These are phyloP conservation scores for Mactromeris polynyma DNA, from an alignment of 2,888 invertebrate genomes.

Conservation along the genomic window DNA sequence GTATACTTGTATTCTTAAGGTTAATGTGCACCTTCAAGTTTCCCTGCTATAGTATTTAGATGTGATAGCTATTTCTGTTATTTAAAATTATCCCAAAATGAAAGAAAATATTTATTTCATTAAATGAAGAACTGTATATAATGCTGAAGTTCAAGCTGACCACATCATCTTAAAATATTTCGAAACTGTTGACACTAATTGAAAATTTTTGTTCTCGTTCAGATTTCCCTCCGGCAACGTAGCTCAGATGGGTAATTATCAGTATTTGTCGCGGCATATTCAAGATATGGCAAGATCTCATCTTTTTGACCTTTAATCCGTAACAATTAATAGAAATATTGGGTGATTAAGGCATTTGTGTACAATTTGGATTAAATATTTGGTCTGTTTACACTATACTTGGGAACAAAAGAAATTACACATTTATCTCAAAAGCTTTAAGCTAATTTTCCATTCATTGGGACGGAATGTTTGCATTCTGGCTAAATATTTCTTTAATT, in stretches of 20 bases:
- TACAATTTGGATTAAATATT: constrained; percentile 58
- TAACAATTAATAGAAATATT: constrained; percentile 57
- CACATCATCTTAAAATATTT: neutral
- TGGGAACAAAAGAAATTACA: constrained; percentile 67
- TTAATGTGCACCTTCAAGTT: too few species aligned
- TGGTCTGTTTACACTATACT: constrained; percentile 53
- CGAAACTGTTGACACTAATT: constrained; percentile 32
- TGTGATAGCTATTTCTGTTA: too few species aligned
- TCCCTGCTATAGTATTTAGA: too few species aligned
- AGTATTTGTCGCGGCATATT: constrained; percentile 17
- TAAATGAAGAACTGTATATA: too few species aligned
- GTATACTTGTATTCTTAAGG: too few species aligned
- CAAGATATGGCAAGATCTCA: constrained; percentile 24
- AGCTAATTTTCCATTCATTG: constrained; percentile 58
- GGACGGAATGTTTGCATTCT: constrained; percentile 45
- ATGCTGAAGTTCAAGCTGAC: neutral
- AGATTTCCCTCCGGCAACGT: constrained; percentile 1
- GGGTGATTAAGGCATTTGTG: constrained; percentile 56
- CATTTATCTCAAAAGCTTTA: constrained; percentile 57
- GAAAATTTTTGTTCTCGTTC: constrained; percentile 25
- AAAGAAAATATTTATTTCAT: too few species aligned
- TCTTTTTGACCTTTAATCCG: constrained; percentile 33
- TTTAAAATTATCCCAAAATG: too few species aligned
- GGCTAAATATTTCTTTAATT: constrained; percentile 59
- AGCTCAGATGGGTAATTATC: constrained; percentile 28